A percentile compares a stretch with the other conserved stretches of the same genome.
phyloP scores from a whole-genome alignment of 2,113 vertebrate species.

The Phasianus colchicus region DNA sequence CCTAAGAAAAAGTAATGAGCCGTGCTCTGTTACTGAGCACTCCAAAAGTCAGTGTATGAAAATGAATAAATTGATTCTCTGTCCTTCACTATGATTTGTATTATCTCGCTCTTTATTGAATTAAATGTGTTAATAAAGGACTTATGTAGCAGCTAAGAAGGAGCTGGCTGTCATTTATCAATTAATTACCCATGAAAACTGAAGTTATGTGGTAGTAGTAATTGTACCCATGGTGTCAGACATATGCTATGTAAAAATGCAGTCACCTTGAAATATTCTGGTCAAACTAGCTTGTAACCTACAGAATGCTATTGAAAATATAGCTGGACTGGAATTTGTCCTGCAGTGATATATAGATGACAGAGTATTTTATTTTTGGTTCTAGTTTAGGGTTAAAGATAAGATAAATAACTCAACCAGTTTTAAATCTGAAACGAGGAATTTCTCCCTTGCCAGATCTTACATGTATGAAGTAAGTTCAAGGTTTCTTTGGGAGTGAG shows the following conservation, averaged over 20 bases:
- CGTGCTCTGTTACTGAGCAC: not conserved
- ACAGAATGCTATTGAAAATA: slow-evolving; percentile 21
- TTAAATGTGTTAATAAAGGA: slow-evolving; percentile 78
- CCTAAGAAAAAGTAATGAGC: slow-evolving; percentile 29
- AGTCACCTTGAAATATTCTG: slow-evolving; percentile 82
- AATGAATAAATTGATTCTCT: slow-evolving; percentile 29
- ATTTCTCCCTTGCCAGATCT: not conserved
- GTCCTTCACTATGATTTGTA: slow-evolving; percentile 64
- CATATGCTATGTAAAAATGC: slow-evolving; percentile 81
- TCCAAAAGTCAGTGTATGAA: not conserved
- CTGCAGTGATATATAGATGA: not conserved
- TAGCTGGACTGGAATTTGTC: not conserved
- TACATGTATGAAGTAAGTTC: not conserved
- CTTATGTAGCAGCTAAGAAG: slow-evolving; percentile 74
- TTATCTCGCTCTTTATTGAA: slow-evolving; percentile 70
- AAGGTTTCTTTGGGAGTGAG: not conserved
- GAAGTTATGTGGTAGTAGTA: slow-evolving; percentile 71
- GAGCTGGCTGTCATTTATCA: slow-evolving; percentile 74
- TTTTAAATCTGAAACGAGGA: not conserved
- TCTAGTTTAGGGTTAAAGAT: not conserved
- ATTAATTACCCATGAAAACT: slow-evolving; percentile 84
- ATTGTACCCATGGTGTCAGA: slow-evolving; percentile 73
- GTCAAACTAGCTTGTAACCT: slow-evolving; percentile 59
- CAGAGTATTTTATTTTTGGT: not conserved
- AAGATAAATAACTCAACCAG: not conserved